Base-by-base conservation (phyloP, 2,113 vertebrate genomes). In the Trachemys scripta region DNA sequence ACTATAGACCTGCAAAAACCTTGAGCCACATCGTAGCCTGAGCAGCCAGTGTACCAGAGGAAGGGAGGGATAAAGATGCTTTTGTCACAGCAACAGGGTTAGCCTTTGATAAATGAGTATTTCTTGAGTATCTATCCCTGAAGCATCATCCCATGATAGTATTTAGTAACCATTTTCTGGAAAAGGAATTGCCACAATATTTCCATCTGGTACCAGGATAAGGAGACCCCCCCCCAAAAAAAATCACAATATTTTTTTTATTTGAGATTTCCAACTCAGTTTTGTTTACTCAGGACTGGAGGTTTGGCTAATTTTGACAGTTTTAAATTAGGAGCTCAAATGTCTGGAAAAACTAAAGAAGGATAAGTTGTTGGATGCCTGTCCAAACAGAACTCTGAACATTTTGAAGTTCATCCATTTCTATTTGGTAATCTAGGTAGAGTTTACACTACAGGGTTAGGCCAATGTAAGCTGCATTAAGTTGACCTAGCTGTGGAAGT, bases 21-120 rank as follows among this genome's bases (percentile, higher is more conserved):
- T 10, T 35, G 0, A 1, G 56, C 0, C 2, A 38, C 11, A 2
- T 1, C 10, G 6, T 69, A 80, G 49, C 8, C 47, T 84, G 38
- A 83, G 75, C 38, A 93, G 90, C 76, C 1, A 1, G 6, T 35
- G 76, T 45, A 51, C 31, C 45, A 76, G 53, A n/a, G 83, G 31
- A 72, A 72, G 19, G 72, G 19, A 38, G 35, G 72, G 38, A 42
- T 31, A 20, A 35, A 38, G 35, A n/a, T 75, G 38, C 72, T 72
- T 72, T 72, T 72, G 57, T 38, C n/a, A 38, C 4, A 69, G 35
- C 8, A 20, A n/a, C 35, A 20, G 17, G 19, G 19, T 22, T 72
- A 72, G 19, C n/a, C n/a, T 72, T 38, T 38, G 8, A 5, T 75
- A 5, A 38, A 24, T 45, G 72, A 75, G 69, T 22, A 65, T 65